A percentile compares a stretch with the other conserved stretches of the same genome.
Conservation (phyloP, 1,140 invertebrate species). For the Pygmarrhopalites habei region DNA sequence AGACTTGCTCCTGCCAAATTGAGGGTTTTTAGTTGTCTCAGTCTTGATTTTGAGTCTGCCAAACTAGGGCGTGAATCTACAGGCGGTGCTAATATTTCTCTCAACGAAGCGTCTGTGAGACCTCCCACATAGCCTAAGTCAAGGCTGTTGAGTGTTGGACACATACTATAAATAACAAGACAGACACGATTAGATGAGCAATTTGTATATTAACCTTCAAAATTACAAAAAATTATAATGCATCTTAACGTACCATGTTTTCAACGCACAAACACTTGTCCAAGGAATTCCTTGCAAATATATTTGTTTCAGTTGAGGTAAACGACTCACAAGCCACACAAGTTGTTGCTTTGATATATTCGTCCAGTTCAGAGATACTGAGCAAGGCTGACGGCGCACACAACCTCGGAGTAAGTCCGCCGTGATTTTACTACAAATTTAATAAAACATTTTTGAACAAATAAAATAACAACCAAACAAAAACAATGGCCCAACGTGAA, state of each 20-base stretch:
- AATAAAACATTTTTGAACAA: conserved; percentile 1
- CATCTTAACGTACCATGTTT: too few species aligned
- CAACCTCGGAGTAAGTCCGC: conserved; percentile 69
- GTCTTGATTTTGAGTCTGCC: conserved; percentile 69
- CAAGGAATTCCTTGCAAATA: conserved; percentile 73
- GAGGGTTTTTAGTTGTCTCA: conserved; percentile 66
- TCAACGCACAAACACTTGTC: conserved; percentile 63
- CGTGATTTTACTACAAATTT: conserved; percentile 52
- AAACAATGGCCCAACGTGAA: too few species aligned
- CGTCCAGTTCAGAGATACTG: conserved; percentile 74
- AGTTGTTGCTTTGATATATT: conserved; percentile 75
- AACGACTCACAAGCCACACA: conserved; percentile 72
- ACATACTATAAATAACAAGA: too few species aligned
- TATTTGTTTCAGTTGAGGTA: conserved; percentile 72
- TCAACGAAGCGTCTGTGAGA: conserved; percentile 68
- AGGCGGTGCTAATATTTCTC: conserved; percentile 75
- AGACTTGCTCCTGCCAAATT: conserved; percentile 78
- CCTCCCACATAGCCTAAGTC: conserved; percentile 74
- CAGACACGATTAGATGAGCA: too few species aligned
- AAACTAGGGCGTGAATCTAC: conserved; percentile 74
- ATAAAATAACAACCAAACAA: background rate
- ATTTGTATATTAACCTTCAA: too few species aligned
- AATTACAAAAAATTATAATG: too few species aligned
- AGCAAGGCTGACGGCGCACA: conserved; percentile 75
- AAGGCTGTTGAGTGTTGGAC: conserved; percentile 64